Evolutionary conservation across 1,140 invertebrate genomes (phyloP), one percentile per base, ranked within the genome.

Genomic region (Lucilia cuprina): DNA sequence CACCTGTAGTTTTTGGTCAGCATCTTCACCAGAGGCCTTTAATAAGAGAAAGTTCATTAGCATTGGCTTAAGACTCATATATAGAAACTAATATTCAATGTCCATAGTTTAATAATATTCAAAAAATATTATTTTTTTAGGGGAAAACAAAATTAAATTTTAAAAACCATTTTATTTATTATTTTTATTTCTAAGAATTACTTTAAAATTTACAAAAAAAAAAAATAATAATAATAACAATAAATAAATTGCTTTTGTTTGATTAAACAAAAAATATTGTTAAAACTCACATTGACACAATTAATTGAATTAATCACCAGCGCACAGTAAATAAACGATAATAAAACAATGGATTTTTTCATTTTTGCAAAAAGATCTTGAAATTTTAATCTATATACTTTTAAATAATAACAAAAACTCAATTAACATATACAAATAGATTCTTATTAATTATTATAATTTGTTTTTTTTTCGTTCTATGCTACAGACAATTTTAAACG

Each of bases 1-100:
- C 55, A 91, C 83, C 55, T 85, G 49, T 30, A 86, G 77, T 8
- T 21, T 80, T 49, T 80, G 14, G 14, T n/a, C 8, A 17, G 50
- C 10, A 12, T 13, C 5, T 34, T 84, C 50, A 2, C 41, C 41
- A 10, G 41, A 55, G 87, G 82, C 34, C 82, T 87, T 3, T 60
- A 21, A 34, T 25, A 34, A 41, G n/a, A 25, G 41, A 41, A 0
- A 41, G 41, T 3, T 2, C 25, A 41, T 41, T 30, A 30, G 25
- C 25, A 30, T 30, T 30, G 25, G n/a, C n/a, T n/a, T n/a, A n/a
- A n/a, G n/a, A n/a, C n/a, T n/a, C n/a, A n/a, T n/a, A n/a, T n/a
- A n/a, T n/a, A n/a, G 25, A 30, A 30, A 3, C 25, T 30, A 2
- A 30, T 1, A 30, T 30, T 2, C 25, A 30, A 30, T 30, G 1